Evolutionary conservation across 2,888 invertebrate species (phyloP).

Genomic region (Drosophila diplacantha): DNA sequence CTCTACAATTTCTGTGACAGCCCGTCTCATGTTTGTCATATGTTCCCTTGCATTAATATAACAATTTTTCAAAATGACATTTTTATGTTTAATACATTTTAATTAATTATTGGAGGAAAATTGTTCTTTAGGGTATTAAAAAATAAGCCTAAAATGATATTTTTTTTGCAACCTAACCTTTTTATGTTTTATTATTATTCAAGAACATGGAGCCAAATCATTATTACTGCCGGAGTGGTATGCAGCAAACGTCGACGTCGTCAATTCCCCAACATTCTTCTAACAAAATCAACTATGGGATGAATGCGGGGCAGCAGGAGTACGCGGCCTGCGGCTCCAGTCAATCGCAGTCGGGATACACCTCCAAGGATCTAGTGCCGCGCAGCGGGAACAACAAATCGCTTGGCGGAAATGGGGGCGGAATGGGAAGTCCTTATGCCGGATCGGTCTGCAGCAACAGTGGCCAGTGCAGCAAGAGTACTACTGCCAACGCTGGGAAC

Average conservation of each 20-base stretch:
- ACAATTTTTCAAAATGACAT: too few species aligned
- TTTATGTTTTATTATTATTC: not conserved
- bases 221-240: slow-evolving; percentile 71
- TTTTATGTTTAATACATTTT: too few species aligned
- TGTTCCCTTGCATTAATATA: too few species aligned
- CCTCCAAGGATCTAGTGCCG: slow-evolving; percentile 52
- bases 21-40: too few species aligned
- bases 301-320: slow-evolving; percentile 55
- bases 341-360: slow-evolving; percentile 46
- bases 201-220: slow-evolving; percentile 75
- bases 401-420: slow-evolving; percentile 44
- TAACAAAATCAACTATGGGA: slow-evolving; percentile 54
- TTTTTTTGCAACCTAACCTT: not conserved
- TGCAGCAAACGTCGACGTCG: slow-evolving; percentile 58
- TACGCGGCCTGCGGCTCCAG: slow-evolving; percentile 54
- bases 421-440: slow-evolving; percentile 43
- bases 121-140: too few species aligned
- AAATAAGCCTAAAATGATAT: too few species aligned
- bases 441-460: slow-evolving; percentile 52
- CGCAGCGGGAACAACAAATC: slow-evolving; percentile 57
- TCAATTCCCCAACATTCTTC: slow-evolving; percentile 61
- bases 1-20: too few species aligned
- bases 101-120: too few species aligned
- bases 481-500: slow-evolving; percentile 63
- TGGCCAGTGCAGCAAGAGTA: slow-evolving; percentile 54